Percentiles rank a stretch among this genome's conserved stretches.
Conservation (phyloP, 2,797 vertebrate genomes). For the Zalophus californianus region DNA sequence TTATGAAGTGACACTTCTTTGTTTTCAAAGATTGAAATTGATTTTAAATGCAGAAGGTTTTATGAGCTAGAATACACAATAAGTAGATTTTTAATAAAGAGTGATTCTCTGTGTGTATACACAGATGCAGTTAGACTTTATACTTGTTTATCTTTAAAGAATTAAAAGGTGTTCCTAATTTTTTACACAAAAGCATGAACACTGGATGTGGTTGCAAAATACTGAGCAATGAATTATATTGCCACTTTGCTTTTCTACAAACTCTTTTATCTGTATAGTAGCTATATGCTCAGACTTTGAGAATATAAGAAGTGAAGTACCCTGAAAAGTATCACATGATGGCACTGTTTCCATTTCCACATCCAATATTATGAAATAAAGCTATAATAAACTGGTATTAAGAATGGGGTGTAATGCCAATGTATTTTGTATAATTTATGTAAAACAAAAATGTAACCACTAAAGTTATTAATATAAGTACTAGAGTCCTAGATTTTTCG, state of each 20-base stretch:
- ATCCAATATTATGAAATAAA: constrained; percentile 90
- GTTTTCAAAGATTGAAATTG: constrained; percentile 69
- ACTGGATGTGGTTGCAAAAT: constrained; percentile 53
- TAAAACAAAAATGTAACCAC: constrained; percentile 87
- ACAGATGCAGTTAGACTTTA: not conserved
- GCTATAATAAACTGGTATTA: constrained; percentile 89
- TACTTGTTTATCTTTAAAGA: constrained; percentile 73
- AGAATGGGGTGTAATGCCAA: constrained; percentile 85
- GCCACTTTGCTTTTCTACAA: constrained; percentile 68
- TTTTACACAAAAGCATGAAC: constrained; percentile 53
- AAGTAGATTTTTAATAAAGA: constrained; percentile 60
- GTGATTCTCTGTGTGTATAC: not conserved
- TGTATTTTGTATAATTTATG: constrained; percentile 87
- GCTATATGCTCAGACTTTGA: constrained; percentile 82
- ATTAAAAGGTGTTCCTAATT: constrained; percentile 68
- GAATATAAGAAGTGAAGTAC: constrained; percentile 92
- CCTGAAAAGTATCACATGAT: constrained; percentile 99
- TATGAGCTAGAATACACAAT: constrained; percentile 53
- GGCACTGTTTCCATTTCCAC: constrained; percentile 99
- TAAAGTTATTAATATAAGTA: constrained; percentile 83
- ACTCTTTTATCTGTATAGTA: constrained; percentile 81
- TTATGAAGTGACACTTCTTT: constrained; percentile 42
- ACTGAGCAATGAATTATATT: constrained; percentile 69
- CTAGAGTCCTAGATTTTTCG: constrained; percentile 83
- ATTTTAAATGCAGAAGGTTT: constrained; percentile 74